Evolutionary conservation across 1,140 invertebrate genomes (phyloP), one percentile per base, ranked within the genome.

Genomic region (Drosophila nebulosa): DNA sequence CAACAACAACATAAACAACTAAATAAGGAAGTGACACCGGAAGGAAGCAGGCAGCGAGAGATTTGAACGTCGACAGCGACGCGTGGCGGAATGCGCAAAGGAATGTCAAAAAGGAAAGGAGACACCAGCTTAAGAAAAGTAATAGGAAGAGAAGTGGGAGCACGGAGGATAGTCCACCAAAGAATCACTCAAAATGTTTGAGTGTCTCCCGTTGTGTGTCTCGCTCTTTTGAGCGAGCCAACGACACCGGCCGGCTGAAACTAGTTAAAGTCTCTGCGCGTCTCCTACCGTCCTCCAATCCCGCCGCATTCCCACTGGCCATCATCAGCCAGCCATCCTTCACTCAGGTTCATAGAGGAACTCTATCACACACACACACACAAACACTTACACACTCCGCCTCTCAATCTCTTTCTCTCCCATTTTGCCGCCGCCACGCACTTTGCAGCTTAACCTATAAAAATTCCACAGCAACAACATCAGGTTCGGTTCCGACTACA

Each of bases 1-100:
- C 18, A 39, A 24, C 35, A 59, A 59, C 36, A 74, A 75, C 64
- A 71, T 77, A 75, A 78, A 86, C 83, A 88, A 88, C 83, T 88
- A 86, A 86, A 86, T 88, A 86, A 86, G 83, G 83, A 86, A 86
- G 83, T 86, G 83, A 86, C 84, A 86, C 78, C 83, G 83, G 83
- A 86, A 88, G 71, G 83, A 86, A 88, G 71, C 66, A 59, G 57
- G 76, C 72, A 69, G 78, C 56, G 30, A 32, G 22, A 32, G 59
- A 32, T 59, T 63, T 46, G 39, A 42, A 22, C 46, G 39, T 50
- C 60, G 50, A 57, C 68, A 68, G 61, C 63, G 71, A 72, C 72
- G 72, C 72, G 63, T 69, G 71, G 64, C 50, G 78, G 74, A 75
- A 80, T 83, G 78, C 78, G 78, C 83, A 68, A 81, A 81, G 83